phyloP scores from a whole-genome alignment of 2,113 vertebrate species.

The Triplophysa dalaica region DNA sequence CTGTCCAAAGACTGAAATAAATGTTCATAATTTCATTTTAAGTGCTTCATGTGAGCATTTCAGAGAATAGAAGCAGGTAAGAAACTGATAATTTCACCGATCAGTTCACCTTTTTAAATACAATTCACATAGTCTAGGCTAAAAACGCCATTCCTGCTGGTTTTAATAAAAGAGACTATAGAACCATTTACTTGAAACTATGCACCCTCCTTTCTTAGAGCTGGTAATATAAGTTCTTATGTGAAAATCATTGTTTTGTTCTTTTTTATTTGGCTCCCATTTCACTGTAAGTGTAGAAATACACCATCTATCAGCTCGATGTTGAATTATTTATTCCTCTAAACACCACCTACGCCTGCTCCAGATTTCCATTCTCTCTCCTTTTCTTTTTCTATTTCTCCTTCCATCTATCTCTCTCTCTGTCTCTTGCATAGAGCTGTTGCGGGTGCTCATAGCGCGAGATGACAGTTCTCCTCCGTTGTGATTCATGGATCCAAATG shows the following conservation, averaged over 20 bases:
- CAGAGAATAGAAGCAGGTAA: conserved; percentile 25
- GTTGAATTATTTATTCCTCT: conserved; percentile 70
- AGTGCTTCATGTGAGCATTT: conserved; percentile 48
- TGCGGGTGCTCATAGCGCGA: conserved; percentile 62
- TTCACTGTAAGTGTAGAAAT: conserved; percentile 44
- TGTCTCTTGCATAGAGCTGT: conserved; percentile 54
- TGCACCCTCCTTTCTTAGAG: not conserved
- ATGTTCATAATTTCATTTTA: conserved; percentile 65
- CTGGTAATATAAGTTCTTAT: not conserved
- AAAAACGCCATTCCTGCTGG: not conserved
- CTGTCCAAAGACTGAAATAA: conserved; percentile 55
- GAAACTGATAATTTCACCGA: conserved; percentile 30
- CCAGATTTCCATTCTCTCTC: conserved; percentile 62
- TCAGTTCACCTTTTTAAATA: not conserved
- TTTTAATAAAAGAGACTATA: not conserved
- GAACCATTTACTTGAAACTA: not conserved
- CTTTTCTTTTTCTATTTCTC: conserved; percentile 62
- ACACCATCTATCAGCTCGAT: conserved; percentile 64
- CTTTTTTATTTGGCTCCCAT: conserved; percentile 44
- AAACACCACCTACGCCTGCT: conserved; percentile 76
- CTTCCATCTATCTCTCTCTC: conserved; percentile 43
- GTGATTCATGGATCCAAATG: conserved; percentile 70
- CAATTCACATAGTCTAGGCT: not conserved
- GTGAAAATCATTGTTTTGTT: conserved; percentile 17
- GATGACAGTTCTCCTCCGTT: conserved; percentile 71